Evolutionary conservation across 2,888 invertebrate species (phyloP), one percentile per base, ranked within the genome.

Genomic region (Thymelicus lineola): DNA sequence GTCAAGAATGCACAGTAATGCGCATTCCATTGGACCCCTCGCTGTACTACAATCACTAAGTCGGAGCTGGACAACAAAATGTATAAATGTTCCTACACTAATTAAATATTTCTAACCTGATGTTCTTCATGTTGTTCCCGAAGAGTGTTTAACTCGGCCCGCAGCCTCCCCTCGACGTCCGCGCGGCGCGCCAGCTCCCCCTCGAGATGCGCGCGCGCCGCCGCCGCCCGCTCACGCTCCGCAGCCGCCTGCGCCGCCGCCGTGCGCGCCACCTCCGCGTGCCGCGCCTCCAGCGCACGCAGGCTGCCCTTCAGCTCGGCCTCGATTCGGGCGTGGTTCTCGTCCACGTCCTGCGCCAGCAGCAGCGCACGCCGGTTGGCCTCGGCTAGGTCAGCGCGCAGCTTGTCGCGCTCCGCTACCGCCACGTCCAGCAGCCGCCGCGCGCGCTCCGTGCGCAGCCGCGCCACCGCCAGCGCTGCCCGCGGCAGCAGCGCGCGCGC

Each of bases 321-420:
- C 85, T 98, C 98, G 83, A 98, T 94, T 71, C 96, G 95, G 0
- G 96, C 95, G 85, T 98, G 98, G 78, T 97, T 96, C 80, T 98
- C 98, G 85, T 99, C 98, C 1, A 98, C 97, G 87, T 98, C 98
- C 78, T 97, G 97, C 0, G 98, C 98, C 63, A 98, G 91, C 66
- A 97, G 85, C 0, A 96, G 95, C 0, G 97, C 97, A 76, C 98
- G 94, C 70, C 96, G 95, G 82, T 98, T 98, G 0, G 98, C 97
- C 82, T 98, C 98, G 20, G 94, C 92, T 17, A 98, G 95, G 81
- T 98, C 98, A 12, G 94, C 90, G 73, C 96, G 96, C 50, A 98
- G 88, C 85, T 98, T 98, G 76, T 97, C 96, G 66, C 97, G 95
- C 85, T 98, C 98, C 89, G 93, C 97, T 94, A 61, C 95, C 90